Percentiles rank a stretch among this genome's conserved stretches.
phyloP scores from a whole-genome alignment of 2,888 invertebrate genomes.

The Diarsia dahlii region DNA sequence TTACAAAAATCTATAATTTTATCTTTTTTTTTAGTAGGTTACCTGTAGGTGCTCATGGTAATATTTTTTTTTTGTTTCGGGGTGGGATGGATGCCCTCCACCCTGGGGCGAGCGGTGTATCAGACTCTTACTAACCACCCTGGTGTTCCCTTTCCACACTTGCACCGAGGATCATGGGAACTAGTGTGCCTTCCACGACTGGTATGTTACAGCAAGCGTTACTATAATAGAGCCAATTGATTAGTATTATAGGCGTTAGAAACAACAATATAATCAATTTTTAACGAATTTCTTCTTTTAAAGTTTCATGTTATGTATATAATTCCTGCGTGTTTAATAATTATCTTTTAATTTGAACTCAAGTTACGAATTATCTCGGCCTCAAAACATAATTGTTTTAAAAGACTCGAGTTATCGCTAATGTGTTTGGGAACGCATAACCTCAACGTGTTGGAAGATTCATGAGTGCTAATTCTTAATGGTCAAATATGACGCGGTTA shows the following conservation, averaged over 20 bases:
- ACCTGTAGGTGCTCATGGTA: too few relatives aligned
- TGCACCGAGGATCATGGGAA: too few relatives aligned
- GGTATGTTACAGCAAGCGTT: too few relatives aligned
- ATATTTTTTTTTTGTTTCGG: too few relatives aligned
- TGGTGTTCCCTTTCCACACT: too few relatives aligned
- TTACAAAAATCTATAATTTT: too few relatives aligned
- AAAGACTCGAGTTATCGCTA: slow-evolving; percentile 15
- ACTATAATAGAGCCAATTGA: too few relatives aligned
- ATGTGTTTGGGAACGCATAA: slow-evolving; percentile 58
- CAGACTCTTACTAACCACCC: too few relatives aligned
- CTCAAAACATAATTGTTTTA: slow-evolving; percentile 31
- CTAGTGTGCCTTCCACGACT: too few relatives aligned
- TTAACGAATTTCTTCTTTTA: background rate
- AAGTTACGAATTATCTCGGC: slow-evolving; percentile 34
- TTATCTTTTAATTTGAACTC: slow-evolving; percentile 16
- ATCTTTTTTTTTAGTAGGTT: too few relatives aligned
- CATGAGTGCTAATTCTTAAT: slow-evolving; percentile 1
- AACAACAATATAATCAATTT: background rate
- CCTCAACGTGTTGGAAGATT: slow-evolving; percentile 50
- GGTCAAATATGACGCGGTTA: slow-evolving; percentile 18
- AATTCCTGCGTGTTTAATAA: slow-evolving; percentile 36
- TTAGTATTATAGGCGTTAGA: background rate
- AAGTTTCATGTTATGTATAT: background rate
- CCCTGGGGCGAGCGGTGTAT: too few relatives aligned
- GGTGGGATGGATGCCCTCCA: too few relatives aligned